These are phyloP conservation scores for Oreohelix idahoensis DNA, from an alignment of 1,140 invertebrate species.

Conservation along the genomic window DNA sequence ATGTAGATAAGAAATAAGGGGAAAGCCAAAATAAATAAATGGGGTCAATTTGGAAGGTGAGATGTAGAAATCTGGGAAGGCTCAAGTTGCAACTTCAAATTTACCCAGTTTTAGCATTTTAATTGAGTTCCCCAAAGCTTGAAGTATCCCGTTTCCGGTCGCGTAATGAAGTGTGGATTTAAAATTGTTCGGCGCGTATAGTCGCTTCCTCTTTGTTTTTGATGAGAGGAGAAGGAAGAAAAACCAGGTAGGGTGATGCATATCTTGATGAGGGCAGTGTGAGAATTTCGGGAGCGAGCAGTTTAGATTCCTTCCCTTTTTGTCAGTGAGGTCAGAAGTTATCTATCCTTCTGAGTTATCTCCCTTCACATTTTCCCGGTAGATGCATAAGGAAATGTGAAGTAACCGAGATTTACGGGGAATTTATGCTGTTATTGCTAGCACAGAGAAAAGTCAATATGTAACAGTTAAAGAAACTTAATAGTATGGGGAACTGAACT, in stretches of 20 bases:
- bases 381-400: not conserved
- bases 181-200: not conserved
- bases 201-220: conserved; percentile 1
- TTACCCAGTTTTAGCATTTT: conserved; percentile 19
- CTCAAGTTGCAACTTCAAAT: conserved; percentile 12
- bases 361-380: not conserved
- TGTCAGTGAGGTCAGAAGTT: too few relatives aligned
- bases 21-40: conserved; percentile 20
- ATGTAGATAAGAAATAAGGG: conserved; percentile 1
- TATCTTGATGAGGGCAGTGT: not conserved
- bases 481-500: too few relatives aligned
- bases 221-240: not conserved
- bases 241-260: not conserved
- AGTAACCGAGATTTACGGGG: too few relatives aligned
- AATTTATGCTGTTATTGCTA: too few relatives aligned
- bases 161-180: conserved; percentile 5
- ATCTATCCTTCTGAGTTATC: not conserved
- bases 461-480: too few relatives aligned
- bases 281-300: not conserved
- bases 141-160: not conserved
- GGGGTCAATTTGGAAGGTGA: not conserved
- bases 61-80: conserved; percentile 6
- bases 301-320: too few relatives aligned
- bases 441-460: too few relatives aligned
- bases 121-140: conserved; percentile 18